phyloP scores from a whole-genome alignment of 2,888 invertebrate genomes.

The Copidosoma aretas region DNA sequence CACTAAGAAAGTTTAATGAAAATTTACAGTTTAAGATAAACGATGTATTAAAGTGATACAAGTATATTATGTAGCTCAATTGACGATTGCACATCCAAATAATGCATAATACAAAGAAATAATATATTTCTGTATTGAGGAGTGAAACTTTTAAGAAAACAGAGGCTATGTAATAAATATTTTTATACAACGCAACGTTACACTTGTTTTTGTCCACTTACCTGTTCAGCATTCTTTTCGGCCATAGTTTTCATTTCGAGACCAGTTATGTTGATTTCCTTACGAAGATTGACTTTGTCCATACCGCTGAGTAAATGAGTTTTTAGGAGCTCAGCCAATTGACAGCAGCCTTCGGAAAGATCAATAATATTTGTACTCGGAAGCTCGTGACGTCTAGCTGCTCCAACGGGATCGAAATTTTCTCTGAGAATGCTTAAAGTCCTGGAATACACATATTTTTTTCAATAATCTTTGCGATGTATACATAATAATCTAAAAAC shows the following conservation, averaged over 20 bases:
- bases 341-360: constrained; percentile 69
- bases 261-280: constrained; percentile 55
- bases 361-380: constrained; percentile 71
- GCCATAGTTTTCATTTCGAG: constrained; percentile 65
- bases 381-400: constrained; percentile 59
- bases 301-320: constrained; percentile 61
- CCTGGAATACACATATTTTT: constrained; percentile 49
- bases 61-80: too few species aligned
- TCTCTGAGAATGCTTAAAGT: constrained; percentile 63
- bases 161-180: constrained; percentile 12
- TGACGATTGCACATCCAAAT: neutral
- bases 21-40: too few species aligned
- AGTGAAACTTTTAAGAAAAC: neutral
- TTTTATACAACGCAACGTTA: neutral
- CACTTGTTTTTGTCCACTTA: constrained; percentile 50
- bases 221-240: constrained; percentile 69
- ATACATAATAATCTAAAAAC: constrained; percentile 1
- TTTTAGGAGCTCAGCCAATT: constrained; percentile 70
- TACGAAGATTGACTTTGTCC: constrained; percentile 51
- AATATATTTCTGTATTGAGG: neutral
- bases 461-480: neutral
- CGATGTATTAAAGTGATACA: too few species aligned
- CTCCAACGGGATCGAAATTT: constrained; percentile 66
- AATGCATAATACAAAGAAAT: neutral
- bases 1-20: too few species aligned